Conservation (phyloP, 1,140 invertebrate genomes). For the Leptinotarsa defecta region DNA sequence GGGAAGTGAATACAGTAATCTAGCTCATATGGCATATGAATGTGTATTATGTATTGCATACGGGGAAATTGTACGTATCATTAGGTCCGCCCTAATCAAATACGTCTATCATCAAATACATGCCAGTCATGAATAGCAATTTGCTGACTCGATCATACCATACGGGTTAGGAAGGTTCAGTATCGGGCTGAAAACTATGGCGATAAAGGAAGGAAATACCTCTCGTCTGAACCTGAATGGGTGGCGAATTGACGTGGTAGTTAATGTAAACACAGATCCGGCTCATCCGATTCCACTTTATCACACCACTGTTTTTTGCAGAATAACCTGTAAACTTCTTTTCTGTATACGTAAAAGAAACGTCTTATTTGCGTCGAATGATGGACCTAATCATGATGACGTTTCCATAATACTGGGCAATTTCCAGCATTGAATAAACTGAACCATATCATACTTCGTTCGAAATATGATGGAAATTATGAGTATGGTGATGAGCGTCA, state of each 20-base stretch:
- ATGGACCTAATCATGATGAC: too few species aligned
- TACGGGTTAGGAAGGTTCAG: conserved; percentile 8
- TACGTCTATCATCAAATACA: conserved; percentile 54
- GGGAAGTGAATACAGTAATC: conserved; percentile 51
- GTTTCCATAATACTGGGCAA: too few species aligned
- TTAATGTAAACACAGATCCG: not conserved
- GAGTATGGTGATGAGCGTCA: too few species aligned
- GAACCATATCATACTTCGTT: too few species aligned
- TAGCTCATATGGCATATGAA: conserved; percentile 50
- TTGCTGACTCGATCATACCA: conserved; percentile 32
- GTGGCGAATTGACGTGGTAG: not conserved
- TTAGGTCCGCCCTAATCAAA: conserved; percentile 53
- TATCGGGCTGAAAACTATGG: not conserved
- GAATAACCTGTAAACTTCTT: too few species aligned
- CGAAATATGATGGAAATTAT: too few species aligned
- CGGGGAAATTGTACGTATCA: conserved; percentile 54
- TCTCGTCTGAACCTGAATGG: not conserved
- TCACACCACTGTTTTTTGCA: too few species aligned
- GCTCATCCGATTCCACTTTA: too few species aligned
- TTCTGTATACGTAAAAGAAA: too few species aligned
- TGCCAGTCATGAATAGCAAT: conserved; percentile 53
- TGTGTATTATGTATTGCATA: conserved; percentile 46
- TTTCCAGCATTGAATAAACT: too few species aligned
- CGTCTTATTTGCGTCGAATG: too few species aligned
- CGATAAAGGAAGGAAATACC: conserved; percentile 9